Evolutionary conservation across 1,140 invertebrate genomes (phyloP), one percentile per base, ranked within the genome.

Genomic region (Plectrocnemia conspersa): DNA sequence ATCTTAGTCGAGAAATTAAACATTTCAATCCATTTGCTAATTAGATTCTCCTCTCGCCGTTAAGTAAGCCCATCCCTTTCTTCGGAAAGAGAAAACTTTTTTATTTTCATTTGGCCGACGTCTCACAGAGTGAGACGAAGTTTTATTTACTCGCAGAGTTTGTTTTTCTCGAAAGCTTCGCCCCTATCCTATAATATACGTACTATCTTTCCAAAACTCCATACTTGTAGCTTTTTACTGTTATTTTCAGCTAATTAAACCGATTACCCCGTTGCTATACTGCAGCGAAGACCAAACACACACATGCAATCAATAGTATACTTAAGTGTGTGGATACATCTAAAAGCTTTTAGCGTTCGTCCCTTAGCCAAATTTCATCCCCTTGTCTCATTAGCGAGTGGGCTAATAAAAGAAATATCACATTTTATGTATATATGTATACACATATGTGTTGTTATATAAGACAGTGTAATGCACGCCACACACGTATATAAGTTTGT

Each of bases 1-100:
- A 36, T 52, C 55, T 57, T 42, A 48, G 49, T 53, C 56, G 41
- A 40, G 56, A 58, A 58, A 58, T 61, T 61, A 58, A 58, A 38
- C 42, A 61, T 58, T 61, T 58, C 56, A 54, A 46, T 61, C 59
- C 59, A 61, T 61, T 58, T 58, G 52, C 56, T 58, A 61, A 61
- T 61, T 61, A 61, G 55, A 52, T 55, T 61, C 36, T 52, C 38
- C 58, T 55, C 52, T 33, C 38, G 29, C 23, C 29, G 22, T 42
- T 41, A 33, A 44, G 35, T 29, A 18, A 45, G 21, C 52, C 32
- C 19, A 35, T 38, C 47, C 47, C 40, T 29, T 50, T 33, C 47
- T 45, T 19, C 6, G 36, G 47, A 50, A 50, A 50, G 35, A 18
- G 32, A 13, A 18, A 50, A 50, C 10, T 48, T 38, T 50, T 50